Evolutionary conservation across 2,888 invertebrate genomes (phyloP).

Genomic region (Leucophenga montana): DNA sequence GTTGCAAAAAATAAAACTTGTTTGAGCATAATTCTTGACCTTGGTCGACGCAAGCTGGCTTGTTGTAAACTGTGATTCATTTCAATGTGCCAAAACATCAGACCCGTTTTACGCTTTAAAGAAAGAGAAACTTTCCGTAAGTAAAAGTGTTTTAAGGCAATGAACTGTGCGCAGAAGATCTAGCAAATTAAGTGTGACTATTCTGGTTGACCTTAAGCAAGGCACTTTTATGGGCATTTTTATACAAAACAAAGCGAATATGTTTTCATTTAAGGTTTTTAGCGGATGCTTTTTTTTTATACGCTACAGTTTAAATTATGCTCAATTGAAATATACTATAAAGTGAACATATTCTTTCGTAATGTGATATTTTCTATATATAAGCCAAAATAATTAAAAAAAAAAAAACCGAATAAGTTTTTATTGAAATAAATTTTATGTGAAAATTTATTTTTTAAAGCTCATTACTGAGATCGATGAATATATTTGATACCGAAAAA

Average conservation of each 20-base stretch:
- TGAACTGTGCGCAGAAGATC: slow-evolving; percentile 1
- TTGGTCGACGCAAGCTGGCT: background rate
- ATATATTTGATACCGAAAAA: no score
- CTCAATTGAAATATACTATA: background rate
- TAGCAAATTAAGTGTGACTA: background rate
- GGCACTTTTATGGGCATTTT: background rate
- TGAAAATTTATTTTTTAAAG: no score
- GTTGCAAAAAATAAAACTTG: background rate
- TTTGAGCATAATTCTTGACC: slow-evolving; percentile 9
- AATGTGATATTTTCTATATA: no score
- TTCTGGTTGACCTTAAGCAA: slow-evolving; percentile 3
- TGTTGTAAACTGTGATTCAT: no score
- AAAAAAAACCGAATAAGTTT: no score
- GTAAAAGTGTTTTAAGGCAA: slow-evolving; percentile 10
- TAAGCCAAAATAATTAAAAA: background rate
- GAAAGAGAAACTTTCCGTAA: background rate
- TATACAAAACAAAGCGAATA: no score
- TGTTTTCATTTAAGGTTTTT: no score
- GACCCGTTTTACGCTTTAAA: background rate
- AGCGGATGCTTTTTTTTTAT: no score
- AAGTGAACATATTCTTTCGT: background rate
- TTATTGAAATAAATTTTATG: no score
- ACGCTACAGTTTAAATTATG: no score
- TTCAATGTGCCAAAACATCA: background rate
- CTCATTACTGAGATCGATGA: no score